Conservation (phyloP, 2,113 vertebrate genomes). For the Pachypanchax playfairii region DNA sequence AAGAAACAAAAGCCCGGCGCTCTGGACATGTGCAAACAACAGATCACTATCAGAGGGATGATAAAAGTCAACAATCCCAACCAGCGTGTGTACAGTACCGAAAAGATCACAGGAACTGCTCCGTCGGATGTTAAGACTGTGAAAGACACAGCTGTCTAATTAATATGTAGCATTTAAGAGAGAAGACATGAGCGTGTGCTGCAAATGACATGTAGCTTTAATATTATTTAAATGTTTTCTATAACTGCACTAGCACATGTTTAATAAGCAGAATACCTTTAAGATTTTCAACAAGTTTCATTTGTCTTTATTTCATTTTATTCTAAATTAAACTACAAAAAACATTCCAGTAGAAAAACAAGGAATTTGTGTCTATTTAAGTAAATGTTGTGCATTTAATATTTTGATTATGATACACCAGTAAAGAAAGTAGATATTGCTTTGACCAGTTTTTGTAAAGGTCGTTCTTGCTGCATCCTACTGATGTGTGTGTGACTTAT, state of each 20-base stretch:
- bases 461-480: slow-evolving; percentile 28
- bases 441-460: slow-evolving; percentile 24
- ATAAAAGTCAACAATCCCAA: slow-evolving; percentile 46
- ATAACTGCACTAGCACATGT: slow-evolving; percentile 31
- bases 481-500: slow-evolving; percentile 39
- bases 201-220: slow-evolving; percentile 29
- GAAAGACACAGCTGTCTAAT: slow-evolving; percentile 11
- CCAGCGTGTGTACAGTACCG: slow-evolving; percentile 36
- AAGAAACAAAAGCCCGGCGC: slow-evolving; percentile 71
- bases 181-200: slow-evolving; percentile 16
- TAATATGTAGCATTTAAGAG: slow-evolving; percentile 63
- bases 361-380: slow-evolving; percentile 44
- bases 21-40: slow-evolving; percentile 79
- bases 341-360: slow-evolving; percentile 63
- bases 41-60: slow-evolving; percentile 74
- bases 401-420: slow-evolving; percentile 42
- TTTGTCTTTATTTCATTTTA: slow-evolving; percentile 24
- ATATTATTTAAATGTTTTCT: slow-evolving; percentile 24
- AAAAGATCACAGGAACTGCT: slow-evolving; percentile 28
- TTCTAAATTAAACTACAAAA: slow-evolving; percentile 31
- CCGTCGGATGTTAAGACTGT: slow-evolving; percentile 30
- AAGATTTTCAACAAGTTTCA: slow-evolving; percentile 32
- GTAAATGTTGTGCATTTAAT: slow-evolving; percentile 55
- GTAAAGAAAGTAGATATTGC: slow-evolving; percentile 24
- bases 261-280: slow-evolving; percentile 34